phyloP scores from a whole-genome alignment of 2,797 vertebrate genomes.

The Phyllotis vaccarum region DNA sequence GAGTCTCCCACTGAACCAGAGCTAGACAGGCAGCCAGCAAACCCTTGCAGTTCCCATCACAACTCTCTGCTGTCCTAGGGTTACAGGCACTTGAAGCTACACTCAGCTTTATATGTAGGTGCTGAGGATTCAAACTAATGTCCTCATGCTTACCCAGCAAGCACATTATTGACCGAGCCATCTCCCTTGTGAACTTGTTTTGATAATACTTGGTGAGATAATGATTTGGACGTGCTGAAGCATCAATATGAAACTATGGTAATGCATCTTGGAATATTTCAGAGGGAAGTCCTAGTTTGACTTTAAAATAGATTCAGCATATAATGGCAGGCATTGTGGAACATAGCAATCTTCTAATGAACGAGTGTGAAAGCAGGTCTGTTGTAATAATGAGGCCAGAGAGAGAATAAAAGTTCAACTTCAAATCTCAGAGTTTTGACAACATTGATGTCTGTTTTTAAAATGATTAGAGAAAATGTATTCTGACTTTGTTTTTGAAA shows the following conservation, averaged over 20 bases:
- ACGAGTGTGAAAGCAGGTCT: conserved; percentile 55
- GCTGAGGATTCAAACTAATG: not conserved
- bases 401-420: conserved; percentile 57
- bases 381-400: conserved; percentile 69
- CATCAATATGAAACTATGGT: conserved; percentile 63
- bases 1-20: not conserved
- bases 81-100: not conserved
- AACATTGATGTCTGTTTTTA: conserved; percentile 53
- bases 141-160: not conserved
- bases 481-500: conserved; percentile 56
- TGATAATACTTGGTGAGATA: conserved; percentile 44
- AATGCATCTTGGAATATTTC: conserved; percentile 71
- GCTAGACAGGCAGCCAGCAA: not conserved
- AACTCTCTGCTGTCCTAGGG: not conserved
- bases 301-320: conserved; percentile 72
- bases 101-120: not conserved
- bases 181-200: not conserved
- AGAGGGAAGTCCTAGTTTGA: conserved; percentile 36
- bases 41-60: not conserved
- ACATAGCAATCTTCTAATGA: conserved; percentile 70
- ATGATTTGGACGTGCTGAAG: conserved; percentile 52
- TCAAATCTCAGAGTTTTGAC: conserved; percentile 57
- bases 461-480: conserved; percentile 57
- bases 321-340: conserved; percentile 65
- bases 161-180: not conserved